These are phyloP conservation scores for Haplochromis burtoni DNA, from an alignment of 2,113 vertebrate genomes.

Conservation along the genomic window DNA sequence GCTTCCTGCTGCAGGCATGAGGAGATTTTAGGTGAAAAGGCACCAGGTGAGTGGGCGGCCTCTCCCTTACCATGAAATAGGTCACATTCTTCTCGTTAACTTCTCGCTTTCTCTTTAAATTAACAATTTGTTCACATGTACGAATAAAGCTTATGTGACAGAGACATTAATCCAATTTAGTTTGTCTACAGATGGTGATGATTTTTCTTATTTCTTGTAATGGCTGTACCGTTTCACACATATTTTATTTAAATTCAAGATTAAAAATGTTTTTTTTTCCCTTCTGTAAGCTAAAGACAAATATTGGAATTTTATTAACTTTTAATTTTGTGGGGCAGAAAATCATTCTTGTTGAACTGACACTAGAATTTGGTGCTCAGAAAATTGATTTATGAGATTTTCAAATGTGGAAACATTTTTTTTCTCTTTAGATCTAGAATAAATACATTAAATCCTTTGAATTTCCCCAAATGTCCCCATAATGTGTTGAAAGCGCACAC, in stretches of 20 bases:
- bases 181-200: not conserved
- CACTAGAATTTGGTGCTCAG: not conserved
- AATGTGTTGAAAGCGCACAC: not conserved
- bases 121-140: not conserved
- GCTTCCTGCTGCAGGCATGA: not conserved
- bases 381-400: not conserved
- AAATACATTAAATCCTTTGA: fast-evolving
- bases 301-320: not conserved
- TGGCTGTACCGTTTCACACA: not conserved
- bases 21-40: not conserved
- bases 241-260: not conserved
- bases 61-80: not conserved
- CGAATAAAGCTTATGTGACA: not conserved
- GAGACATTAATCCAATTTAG: not conserved
- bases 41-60: not conserved
- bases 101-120: not conserved
- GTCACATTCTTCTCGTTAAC: not conserved
- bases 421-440: not conserved
- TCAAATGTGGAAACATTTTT: not conserved
- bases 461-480: not conserved
- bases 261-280: not conserved
- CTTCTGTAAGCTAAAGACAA: not conserved
- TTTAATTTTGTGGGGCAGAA: not conserved
- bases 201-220: not conserved
- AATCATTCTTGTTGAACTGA: not conserved